These are phyloP conservation scores for Brienomyrus brachyistius DNA, from an alignment of 2,113 vertebrate genomes.

Conservation along the genomic window DNA sequence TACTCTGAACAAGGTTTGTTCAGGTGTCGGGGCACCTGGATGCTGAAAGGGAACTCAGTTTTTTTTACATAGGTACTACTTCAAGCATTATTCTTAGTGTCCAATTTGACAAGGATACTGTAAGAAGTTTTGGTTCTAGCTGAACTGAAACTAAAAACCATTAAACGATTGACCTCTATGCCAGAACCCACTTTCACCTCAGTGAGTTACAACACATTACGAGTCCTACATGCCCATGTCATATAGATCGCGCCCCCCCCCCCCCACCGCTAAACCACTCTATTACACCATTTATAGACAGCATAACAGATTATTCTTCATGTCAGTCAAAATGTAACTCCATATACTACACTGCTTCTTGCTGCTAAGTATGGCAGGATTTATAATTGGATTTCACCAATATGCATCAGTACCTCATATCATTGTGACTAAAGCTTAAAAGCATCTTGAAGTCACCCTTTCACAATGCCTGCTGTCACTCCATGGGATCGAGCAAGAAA, in stretches of 20 bases:
- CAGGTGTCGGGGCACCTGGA: background rate
- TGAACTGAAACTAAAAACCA: background rate
- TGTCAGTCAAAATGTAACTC: background rate
- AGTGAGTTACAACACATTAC: background rate
- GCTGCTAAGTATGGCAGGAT: background rate
- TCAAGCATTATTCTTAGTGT: background rate
- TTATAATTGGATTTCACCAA: background rate
- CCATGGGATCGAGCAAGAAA: background rate
- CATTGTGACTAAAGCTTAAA: background rate
- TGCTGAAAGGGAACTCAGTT: background rate
- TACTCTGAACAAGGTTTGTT: background rate
- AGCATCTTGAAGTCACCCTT: background rate
- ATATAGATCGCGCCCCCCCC: background rate
- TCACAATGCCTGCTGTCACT: background rate
- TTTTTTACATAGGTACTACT: background rate
- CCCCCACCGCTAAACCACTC: background rate
- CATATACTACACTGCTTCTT: background rate
- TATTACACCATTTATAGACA: background rate
- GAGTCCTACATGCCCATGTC: background rate
- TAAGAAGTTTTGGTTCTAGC: background rate
- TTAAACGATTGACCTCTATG: background rate
- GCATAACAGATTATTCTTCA: background rate
- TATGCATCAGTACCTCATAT: background rate
- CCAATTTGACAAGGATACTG: background rate
- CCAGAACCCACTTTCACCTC: background rate